A percentile compares a stretch with the other conserved stretches of the same genome.
phyloP scores from a whole-genome alignment of 2,113 vertebrate species.

The Nestor notabilis region DNA sequence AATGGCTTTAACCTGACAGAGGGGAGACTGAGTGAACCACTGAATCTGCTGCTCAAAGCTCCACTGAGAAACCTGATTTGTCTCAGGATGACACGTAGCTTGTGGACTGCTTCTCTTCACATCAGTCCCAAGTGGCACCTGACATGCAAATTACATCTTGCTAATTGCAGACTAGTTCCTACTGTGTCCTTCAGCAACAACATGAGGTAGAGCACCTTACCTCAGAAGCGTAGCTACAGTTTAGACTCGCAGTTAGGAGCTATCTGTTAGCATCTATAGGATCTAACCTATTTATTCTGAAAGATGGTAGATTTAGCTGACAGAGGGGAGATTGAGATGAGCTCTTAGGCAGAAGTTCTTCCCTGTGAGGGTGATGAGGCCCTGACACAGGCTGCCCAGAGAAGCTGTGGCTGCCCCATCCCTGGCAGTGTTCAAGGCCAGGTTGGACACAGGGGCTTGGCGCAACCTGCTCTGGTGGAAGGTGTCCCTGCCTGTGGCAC shows the following conservation, averaged over 20 bases:
- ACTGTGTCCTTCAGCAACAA: neutral
- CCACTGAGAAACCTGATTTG: fast-evolving
- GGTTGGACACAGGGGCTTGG: neutral
- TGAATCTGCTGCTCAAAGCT: neutral
- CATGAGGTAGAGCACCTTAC: neutral
- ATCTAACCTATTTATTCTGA: fast-evolving
- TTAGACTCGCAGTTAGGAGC: neutral
- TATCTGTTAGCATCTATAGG: neutral
- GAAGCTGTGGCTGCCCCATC: neutral
- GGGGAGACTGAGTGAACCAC: neutral
- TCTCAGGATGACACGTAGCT: neutral
- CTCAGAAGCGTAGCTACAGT: neutral
- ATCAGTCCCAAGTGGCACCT: neutral
- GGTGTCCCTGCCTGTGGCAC: neutral
- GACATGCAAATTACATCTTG: fast-evolving
- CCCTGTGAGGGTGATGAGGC: neutral
- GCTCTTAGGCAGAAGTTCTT: neutral
- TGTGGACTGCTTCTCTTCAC: neutral
- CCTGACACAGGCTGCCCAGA: neutral
- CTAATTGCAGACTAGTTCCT: neutral
- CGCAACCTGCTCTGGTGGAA: neutral
- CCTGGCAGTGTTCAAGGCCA: neutral
- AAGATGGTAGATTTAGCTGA: neutral
- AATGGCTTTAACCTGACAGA: neutral
- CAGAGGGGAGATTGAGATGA: neutral